Evolutionary conservation across 2,888 invertebrate genomes (phyloP).

Genomic region (Octonoba sinensis): DNA sequence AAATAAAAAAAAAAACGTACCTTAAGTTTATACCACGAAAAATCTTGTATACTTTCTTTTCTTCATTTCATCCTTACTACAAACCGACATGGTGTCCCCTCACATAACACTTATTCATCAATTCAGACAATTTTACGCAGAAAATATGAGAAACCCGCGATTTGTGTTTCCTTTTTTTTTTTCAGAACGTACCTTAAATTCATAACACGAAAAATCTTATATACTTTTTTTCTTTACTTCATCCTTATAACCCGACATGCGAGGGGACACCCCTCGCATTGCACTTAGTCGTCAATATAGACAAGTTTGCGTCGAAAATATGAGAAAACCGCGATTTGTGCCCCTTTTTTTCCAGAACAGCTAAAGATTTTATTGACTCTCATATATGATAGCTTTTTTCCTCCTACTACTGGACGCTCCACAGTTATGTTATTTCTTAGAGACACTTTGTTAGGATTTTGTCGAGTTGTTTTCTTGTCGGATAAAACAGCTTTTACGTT

Average conservation of each 20-base stretch:
- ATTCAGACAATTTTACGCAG: too few species aligned
- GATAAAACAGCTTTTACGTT: slow-evolving; percentile 2
- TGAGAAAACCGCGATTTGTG: slow-evolving; percentile 39
- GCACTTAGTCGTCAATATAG: slow-evolving; percentile 11
- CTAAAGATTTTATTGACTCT: slow-evolving; percentile 46
- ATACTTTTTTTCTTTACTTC: not conserved
- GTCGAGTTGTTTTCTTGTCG: slow-evolving; percentile 17
- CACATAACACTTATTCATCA: too few species aligned
- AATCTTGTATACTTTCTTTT: too few species aligned
- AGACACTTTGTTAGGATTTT: not conserved
- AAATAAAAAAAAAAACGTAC: too few species aligned
- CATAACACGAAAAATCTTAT: slow-evolving; percentile 37
- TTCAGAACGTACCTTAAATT: slow-evolving; percentile 29
- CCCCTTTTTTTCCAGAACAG: slow-evolving; percentile 29
- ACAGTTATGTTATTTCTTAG: slow-evolving; percentile 12
- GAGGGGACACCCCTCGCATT: slow-evolving; percentile 5
- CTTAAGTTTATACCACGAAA: too few species aligned
- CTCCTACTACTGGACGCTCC: slow-evolving; percentile 5
- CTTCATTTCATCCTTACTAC: too few species aligned
- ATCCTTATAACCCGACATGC: slow-evolving; percentile 28
- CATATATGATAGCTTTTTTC: slow-evolving; percentile 30
- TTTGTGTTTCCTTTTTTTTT: too few species aligned
- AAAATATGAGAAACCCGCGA: too few species aligned
- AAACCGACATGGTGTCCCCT: too few species aligned
- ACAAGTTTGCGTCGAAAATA: slow-evolving; percentile 16